A percentile compares a stretch with the other conserved stretches of the same genome.
Conservation (phyloP, 2,888 invertebrate species). For the Trichogramma dendrolimi region DNA sequence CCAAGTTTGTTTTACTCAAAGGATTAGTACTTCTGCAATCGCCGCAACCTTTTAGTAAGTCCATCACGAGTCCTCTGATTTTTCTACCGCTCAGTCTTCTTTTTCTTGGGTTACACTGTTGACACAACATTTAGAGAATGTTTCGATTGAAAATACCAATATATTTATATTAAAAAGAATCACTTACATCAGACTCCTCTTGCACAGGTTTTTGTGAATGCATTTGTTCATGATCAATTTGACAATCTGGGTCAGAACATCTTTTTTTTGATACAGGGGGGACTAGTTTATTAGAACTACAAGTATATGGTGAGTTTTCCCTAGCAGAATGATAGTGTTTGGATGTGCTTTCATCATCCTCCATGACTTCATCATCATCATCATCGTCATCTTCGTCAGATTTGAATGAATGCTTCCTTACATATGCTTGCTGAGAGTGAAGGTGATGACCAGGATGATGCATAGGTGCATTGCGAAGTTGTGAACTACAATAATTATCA, state of each 20-base stretch:
- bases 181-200: constrained; percentile 40
- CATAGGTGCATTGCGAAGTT: not conserved
- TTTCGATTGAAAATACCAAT: too few species aligned
- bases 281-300: constrained; percentile 25
- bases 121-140: too few species aligned
- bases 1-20: constrained; percentile 18
- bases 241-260: constrained; percentile 17
- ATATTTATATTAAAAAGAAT: not conserved
- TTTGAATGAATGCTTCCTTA: constrained; percentile 21
- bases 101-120: constrained; percentile 35
- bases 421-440: constrained; percentile 10
- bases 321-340: constrained; percentile 31
- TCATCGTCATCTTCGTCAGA: constrained; percentile 20
- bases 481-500: not conserved
- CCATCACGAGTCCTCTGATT: constrained; percentile 43
- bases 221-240: constrained; percentile 37
- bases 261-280: constrained; percentile 12
- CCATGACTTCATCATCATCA: constrained; percentile 23
- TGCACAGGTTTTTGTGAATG: constrained; percentile 25
- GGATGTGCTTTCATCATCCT: constrained; percentile 25
- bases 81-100: constrained; percentile 43
- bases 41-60: constrained; percentile 44
- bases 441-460: constrained; percentile 3
- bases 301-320: constrained; percentile 28
- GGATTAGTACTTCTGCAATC: constrained; percentile 38